Conservation (phyloP, 2,113 vertebrate species). For the Myanophis thanlyinensis region DNA sequence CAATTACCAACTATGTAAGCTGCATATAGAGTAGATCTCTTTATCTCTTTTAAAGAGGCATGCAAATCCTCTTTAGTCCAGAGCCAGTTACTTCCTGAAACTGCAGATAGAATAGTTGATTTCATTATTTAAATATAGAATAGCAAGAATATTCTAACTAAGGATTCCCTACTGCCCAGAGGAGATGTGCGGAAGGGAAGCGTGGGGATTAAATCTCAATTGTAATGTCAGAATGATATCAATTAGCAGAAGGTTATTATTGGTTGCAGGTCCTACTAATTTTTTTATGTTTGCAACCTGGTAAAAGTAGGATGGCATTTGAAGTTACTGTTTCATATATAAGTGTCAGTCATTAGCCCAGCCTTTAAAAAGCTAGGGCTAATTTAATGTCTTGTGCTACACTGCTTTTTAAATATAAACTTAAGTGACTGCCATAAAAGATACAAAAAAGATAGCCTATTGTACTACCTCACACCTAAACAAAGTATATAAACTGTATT, state of each 20-base stretch:
- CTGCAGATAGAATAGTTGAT: background rate
- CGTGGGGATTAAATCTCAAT: background rate
- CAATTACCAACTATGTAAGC: background rate
- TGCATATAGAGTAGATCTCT: background rate
- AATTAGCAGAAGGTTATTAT: background rate
- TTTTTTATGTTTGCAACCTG: background rate
- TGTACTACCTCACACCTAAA: background rate
- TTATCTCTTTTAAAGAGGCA: conserved; percentile 2
- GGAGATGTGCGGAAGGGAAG: background rate
- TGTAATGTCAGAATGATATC: background rate
- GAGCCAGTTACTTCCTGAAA: background rate
- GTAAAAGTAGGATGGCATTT: background rate
- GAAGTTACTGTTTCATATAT: background rate
- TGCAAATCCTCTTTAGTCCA: background rate
- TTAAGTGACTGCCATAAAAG: background rate
- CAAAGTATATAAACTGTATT: background rate
- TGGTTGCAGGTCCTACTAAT: background rate
- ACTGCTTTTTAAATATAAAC: background rate
- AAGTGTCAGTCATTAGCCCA: background rate
- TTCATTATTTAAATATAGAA: background rate
- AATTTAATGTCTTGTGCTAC: background rate
- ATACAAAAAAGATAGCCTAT: background rate
- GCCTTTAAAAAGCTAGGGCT: background rate
- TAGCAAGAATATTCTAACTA: background rate
- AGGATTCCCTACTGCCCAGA: background rate